Percentiles rank a stretch among this genome's conserved stretches.
These are phyloP conservation scores for Pseudotriccus pelzelni DNA, from an alignment of 2,797 vertebrate species.

Conservation along the genomic window DNA sequence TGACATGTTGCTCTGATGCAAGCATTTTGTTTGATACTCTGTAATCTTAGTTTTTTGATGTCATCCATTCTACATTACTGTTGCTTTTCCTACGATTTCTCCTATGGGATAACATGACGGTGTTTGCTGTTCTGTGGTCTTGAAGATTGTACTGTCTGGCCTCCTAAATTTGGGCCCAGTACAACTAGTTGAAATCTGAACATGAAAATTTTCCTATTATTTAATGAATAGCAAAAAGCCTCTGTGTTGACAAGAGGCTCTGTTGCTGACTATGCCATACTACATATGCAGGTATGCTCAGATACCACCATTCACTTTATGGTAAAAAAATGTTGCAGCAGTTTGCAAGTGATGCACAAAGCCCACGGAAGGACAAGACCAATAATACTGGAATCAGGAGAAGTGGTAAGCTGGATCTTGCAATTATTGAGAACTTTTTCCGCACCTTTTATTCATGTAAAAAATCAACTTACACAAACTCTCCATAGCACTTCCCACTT, in stretches of 20 bases:
- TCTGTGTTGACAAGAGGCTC: not conserved
- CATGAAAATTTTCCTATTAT: not conserved
- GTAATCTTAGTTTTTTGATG: not conserved
- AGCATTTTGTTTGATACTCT: not conserved
- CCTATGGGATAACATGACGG: not conserved
- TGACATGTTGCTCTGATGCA: not conserved
- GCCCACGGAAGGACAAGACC: not conserved
- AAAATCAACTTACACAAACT: not conserved
- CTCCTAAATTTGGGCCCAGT: not conserved
- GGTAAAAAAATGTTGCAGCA: not conserved
- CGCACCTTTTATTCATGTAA: not conserved
- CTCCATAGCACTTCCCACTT: not conserved
- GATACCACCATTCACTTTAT: not conserved
- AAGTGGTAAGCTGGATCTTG: not conserved
- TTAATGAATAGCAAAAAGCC: not conserved
- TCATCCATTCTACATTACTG: not conserved
- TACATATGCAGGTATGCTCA: not conserved
- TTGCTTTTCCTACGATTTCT: not conserved
- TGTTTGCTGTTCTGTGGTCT: not conserved
- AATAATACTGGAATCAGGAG: not conserved
- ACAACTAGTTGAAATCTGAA: not conserved
- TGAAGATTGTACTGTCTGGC: not conserved
- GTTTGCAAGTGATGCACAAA: not conserved
- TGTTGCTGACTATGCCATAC: not conserved
- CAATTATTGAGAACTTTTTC: not conserved